phyloP scores from a whole-genome alignment of 2,797 vertebrate species.

The Balearica regulorum region DNA sequence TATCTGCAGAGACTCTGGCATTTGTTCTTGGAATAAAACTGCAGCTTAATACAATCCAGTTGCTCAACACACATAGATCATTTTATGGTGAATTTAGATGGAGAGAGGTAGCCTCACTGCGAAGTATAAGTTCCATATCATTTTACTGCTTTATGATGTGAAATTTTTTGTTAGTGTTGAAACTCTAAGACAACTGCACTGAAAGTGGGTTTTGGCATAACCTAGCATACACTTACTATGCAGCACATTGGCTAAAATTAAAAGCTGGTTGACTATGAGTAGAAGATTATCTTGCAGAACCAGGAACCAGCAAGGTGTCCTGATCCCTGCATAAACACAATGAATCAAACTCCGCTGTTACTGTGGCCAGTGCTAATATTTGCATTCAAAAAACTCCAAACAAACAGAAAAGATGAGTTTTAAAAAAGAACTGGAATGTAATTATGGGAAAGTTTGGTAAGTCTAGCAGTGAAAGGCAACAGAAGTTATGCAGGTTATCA shows the following conservation, averaged over 20 bases:
- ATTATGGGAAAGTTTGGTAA: background rate
- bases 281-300: background rate
- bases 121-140: background rate
- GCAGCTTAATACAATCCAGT: background rate
- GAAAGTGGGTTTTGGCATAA: background rate
- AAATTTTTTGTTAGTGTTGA: background rate
- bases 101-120: background rate
- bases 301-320: background rate
- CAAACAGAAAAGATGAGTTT: background rate
- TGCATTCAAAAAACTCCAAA: background rate
- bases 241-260: background rate
- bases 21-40: background rate
- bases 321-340: background rate
- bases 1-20: background rate
- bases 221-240: rapidly evolving
- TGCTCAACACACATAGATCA: rapidly evolving
- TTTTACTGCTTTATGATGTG: background rate
- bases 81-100: background rate
- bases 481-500: background rate
- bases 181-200: background rate
- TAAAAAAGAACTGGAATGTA: background rate
- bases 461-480: background rate
- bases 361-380: background rate
- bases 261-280: background rate
- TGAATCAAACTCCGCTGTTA: background rate